Percentiles rank a stretch among this genome's conserved stretches.
Evolutionary conservation across 1,140 invertebrate genomes (phyloP).

Genomic region (Samia ricini): DNA sequence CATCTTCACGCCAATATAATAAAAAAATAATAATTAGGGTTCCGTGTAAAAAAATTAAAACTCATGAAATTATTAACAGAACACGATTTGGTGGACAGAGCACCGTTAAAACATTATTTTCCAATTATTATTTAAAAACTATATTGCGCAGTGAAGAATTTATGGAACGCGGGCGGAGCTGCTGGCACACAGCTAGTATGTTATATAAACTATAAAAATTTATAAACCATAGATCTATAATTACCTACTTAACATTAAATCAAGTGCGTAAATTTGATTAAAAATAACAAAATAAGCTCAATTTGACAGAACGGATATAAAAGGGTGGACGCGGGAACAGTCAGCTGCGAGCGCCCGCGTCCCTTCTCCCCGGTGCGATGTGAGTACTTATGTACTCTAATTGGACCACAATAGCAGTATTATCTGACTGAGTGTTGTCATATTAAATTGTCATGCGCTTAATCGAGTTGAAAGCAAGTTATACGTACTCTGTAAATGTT

Average conservation of each 20-base stretch:
- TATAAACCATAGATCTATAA: too few relatives aligned
- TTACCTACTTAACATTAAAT: neutral
- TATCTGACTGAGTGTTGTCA: constrained; percentile 54
- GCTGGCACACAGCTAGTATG: too few relatives aligned
- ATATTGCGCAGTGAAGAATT: too few relatives aligned
- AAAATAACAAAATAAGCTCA: neutral
- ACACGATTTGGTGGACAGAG: too few relatives aligned
- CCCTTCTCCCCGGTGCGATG: constrained; percentile 15
- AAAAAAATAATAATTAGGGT: too few relatives aligned
- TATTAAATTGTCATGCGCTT: constrained; percentile 52
- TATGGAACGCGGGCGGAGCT: too few relatives aligned
- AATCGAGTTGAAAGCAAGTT: constrained; percentile 42
- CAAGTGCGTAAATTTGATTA: neutral
- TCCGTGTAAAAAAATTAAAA: too few relatives aligned
- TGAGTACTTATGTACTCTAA: constrained; percentile 34
- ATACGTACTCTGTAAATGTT: neutral
- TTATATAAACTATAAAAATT: too few relatives aligned
- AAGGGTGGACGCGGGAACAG: constrained; percentile 34
- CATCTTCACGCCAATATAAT: too few relatives aligned
- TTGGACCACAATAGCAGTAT: constrained; percentile 43
- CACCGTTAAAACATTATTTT: too few relatives aligned
- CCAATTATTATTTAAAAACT: too few relatives aligned
- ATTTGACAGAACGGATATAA: constrained; percentile 6
- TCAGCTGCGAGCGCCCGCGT: constrained; percentile 42
- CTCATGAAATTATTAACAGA: too few relatives aligned